These are phyloP conservation scores for Tanytarsus gracilentus DNA, from an alignment of 2,888 invertebrate species.

Conservation along the genomic window DNA sequence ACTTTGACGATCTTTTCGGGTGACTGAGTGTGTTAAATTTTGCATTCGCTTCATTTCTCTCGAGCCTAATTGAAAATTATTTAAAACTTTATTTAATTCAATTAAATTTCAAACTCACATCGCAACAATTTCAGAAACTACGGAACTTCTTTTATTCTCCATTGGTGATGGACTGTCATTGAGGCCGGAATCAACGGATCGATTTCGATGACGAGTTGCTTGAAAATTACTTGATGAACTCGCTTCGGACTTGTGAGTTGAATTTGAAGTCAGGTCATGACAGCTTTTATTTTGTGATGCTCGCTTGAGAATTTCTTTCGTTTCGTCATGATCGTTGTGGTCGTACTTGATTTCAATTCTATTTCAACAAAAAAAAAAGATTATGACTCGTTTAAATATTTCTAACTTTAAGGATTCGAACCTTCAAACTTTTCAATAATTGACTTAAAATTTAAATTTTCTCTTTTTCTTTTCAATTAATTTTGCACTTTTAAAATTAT, in stretches of 20 bases:
- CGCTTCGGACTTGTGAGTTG: too few relatives aligned
- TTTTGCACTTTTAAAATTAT: too few relatives aligned
- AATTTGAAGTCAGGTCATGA: too few relatives aligned
- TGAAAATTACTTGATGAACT: not conserved
- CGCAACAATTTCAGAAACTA: conserved; percentile 20
- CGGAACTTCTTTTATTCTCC: not conserved
- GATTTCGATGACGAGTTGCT: not conserved
- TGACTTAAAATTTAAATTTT: too few relatives aligned
- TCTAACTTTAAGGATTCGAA: too few relatives aligned
- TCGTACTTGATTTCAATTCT: conserved; percentile 4
- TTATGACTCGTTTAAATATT: too few relatives aligned
- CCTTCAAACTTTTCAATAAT: too few relatives aligned
- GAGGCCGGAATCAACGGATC: conserved; percentile 1
- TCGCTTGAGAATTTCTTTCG: too few relatives aligned
- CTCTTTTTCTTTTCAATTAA: too few relatives aligned
- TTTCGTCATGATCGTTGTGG: not conserved
- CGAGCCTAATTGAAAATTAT: not conserved
- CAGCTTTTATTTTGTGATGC: not conserved
- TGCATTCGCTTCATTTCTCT: conserved; percentile 27
- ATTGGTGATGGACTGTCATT: not conserved
- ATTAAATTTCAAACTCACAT: conserved; percentile 1
- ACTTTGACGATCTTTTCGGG: conserved; percentile 6
- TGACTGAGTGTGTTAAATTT: conserved; percentile 28
- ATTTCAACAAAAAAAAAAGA: not conserved
- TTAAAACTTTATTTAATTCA: not conserved